Base-by-base conservation (phyloP, 92 coral and sea anemone genomes). In the Desmophyllum pertusum region DNA sequence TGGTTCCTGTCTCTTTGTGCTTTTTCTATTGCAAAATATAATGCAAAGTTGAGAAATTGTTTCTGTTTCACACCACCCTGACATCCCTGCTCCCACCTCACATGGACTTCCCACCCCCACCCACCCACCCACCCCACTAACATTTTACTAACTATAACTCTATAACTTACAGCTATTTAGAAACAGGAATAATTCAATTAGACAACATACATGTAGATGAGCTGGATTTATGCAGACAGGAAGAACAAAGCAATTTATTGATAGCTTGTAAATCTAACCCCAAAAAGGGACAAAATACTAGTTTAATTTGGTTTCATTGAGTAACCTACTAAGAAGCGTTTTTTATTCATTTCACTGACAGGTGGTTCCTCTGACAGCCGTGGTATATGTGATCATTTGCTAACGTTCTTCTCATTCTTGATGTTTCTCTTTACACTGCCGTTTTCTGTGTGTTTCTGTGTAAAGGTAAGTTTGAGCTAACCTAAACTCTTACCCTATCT, bases 371-470 rank as follows among this genome's bases (percentile, higher is more conserved):
- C 59, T 35, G 92, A 88, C 9, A 83, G 84, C 45, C 78, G 93
- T 73, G 89, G 92, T 25, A 6, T 85, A 13, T 92, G 95, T 70
- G 85, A 85, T 30, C 82, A 86, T n/a, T 27, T 93, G 31, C 80
- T 93, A 80, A 93, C 90, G 33, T 75, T 71, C 23, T 35, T 93
- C 8, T 93, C 96, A n/a, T 50, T 75, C 75, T 23, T 93, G n/a
- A 5, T 93, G 2, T 86, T 93, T 15, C 19, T 90, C 36, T 90
- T 90, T 77, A 93, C 96, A 2, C 81, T 93, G 33, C 96, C 96
- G 25, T 66, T 93, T 62, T 90, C 96, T 1, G 65, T 90, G 11
- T 70, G 88, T 51, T 93, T 93, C 50, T 90, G 93, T 40, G 23
- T 93, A 53, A 93, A 93, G 93, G 96, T 93, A 76, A 42, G 19